Base-by-base conservation (phyloP, 2,888 invertebrate species). In the Amphimallon solstitiale region DNA sequence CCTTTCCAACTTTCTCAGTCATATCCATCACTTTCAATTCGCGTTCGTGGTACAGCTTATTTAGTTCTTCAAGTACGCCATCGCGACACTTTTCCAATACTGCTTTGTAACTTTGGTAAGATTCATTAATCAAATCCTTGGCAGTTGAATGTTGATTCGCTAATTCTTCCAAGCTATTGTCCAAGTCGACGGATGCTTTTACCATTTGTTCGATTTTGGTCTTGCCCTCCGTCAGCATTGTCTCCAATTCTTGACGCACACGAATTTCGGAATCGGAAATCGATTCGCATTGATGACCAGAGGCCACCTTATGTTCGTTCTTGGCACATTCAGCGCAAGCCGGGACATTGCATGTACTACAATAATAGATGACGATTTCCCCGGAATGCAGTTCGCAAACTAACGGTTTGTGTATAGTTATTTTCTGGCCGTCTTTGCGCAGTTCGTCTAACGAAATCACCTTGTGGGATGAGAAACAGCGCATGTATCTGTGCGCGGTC, bases 401-500 rank as follows among this genome's bases (percentile, higher is more conserved):
- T 67, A 97, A 89, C 38, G 95, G 95, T 82, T 94, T 95, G 78
- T 95, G 95, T 72, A 96, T 91, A 60, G 93, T 91, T 71, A 93
- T 86, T 75, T 91, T 91, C 78, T 92, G 90, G 75, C 90, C 90
- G 34, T 85, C 83, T 71, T 91, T 91, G 76, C 91, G 89, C 79
- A 95, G 86, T 73, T 95, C 94, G 76, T 95, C 95, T 78, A 97
- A 90, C 45, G 92, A 91, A 60, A 95, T 90, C 38, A 96, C 96
- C 81, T 92, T 88, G 81, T 98, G 97, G 77, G 94, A 94, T 82
- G 97, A 97, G 81, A 98, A 98, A 84, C 97, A 96, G 73, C 95
- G 89, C 97, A 97, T 97, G 79, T 93, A 96, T 34, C 95, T 93
- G 82, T 98, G 97, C 66, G 97, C 97, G 40, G 94, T 93, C 77